Evolutionary conservation across 2,113 vertebrate species (phyloP), one percentile per base, ranked within the genome.

Genomic region (Edolisoma coerulescens): DNA sequence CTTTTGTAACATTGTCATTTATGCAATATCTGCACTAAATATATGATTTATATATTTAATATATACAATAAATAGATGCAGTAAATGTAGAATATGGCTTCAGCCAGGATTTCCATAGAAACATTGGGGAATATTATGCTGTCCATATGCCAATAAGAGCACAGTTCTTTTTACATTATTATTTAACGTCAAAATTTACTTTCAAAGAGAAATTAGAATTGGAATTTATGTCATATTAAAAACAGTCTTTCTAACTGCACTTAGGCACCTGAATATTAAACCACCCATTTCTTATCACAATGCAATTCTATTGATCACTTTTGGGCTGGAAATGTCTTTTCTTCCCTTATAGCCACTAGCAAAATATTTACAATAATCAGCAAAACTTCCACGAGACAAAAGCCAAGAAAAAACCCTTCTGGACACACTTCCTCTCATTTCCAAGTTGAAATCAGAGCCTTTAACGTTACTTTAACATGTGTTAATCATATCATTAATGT

Each of bases 401-500:
- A 79, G 32, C n/a, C 45, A 64, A 53, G 47, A 13, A 45, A 56
- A 71, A 78, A 45, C 21, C 26, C 35, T 50, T 61, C 42, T 5
- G 8, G 33, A 22, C 30, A 59, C 9, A 52, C 65, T 45, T 96
- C 45, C 12, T 65, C 44, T 92, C 68, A 41, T 93, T 77, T 28
- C 28, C 53, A 77, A 75, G 47, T 59, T 83, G 44, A 86, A 90
- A 70, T 52, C 67, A 50, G 50, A 70, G 60, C 27, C n/a, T 81
- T 92, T 93, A 75, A 74, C 70, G 39, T 86, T 86, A 52, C 85
- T 84, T 91, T 47, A 77, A 61, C 11, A 1, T 53, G 79, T 87
- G 88, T 94, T 94, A 96, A 93, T 96, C 79, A 75, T 81, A 71
- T 49, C 76, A 67, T 94, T 96, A 92, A 90, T 90, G 75, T 77